A percentile compares a stretch with the other conserved stretches of the same genome.
Conservation (phyloP, 2,888 invertebrate species). For the Drosophila testacea region DNA sequence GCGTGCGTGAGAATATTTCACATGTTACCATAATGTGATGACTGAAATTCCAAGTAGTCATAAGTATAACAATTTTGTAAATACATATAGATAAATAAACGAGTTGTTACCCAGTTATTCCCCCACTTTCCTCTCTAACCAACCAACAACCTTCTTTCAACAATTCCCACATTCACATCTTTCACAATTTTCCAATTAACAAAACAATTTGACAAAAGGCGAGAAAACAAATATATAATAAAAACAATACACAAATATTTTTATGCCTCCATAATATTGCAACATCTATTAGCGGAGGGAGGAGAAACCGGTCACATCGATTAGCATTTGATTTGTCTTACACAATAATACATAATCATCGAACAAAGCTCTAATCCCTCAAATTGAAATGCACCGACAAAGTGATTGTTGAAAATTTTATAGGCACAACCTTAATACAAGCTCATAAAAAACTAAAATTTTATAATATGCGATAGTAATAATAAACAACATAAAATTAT, state of each 20-base stretch:
- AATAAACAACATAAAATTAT: conserved; percentile 3
- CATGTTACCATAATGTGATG: conserved; percentile 24
- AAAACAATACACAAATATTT: conserved; percentile 39
- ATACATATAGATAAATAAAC: conserved; percentile 33
- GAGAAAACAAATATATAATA: conserved; percentile 19
- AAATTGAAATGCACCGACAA: conserved; percentile 39
- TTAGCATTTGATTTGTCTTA: conserved; percentile 71
- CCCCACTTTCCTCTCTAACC: background rate
- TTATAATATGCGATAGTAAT: background rate
- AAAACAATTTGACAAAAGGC: conserved; percentile 49
- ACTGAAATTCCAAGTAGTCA: conserved; percentile 43
- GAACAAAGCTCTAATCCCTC: conserved; percentile 10
- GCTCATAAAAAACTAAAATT: conserved; percentile 10
- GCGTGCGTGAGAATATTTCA: conserved; percentile 46
- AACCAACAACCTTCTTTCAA: background rate
- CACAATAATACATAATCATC: conserved; percentile 50
- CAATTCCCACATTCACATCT: conserved; percentile 22
- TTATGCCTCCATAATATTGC: conserved; percentile 52
- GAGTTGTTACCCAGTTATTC: conserved; percentile 13
- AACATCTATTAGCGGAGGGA: conserved; percentile 46
- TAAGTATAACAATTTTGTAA: conserved; percentile 27
- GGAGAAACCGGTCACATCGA: conserved; percentile 67
- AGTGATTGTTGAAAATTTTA: conserved; percentile 26
- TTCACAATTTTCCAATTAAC: conserved; percentile 55
- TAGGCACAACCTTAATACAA: conserved; percentile 11